These are phyloP conservation scores for Tyrannus savana DNA, from an alignment of 2,113 vertebrate genomes.

Conservation along the genomic window DNA sequence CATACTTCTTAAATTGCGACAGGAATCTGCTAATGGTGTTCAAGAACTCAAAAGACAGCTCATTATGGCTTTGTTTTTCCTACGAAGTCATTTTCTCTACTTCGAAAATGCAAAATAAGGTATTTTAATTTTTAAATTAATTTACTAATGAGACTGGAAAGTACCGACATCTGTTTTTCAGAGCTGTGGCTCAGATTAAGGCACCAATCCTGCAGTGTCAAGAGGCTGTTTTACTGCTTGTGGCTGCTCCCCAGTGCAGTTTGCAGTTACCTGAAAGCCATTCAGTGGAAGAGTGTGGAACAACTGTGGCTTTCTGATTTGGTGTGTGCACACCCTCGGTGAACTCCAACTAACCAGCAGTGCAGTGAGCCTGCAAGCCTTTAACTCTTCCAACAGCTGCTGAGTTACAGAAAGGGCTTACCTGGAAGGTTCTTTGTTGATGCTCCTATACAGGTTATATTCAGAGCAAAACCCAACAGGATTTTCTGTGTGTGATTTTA, in stretches of 20 bases:
- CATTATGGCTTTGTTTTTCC: background rate
- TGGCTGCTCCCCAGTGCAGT: background rate
- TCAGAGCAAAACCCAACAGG: background rate
- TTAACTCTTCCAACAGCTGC: background rate
- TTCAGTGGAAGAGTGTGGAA: background rate
- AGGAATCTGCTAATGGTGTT: background rate
- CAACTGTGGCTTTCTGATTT: background rate
- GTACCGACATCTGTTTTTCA: background rate
- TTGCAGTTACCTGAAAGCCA: background rate
- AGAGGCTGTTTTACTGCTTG: background rate
- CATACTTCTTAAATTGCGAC: fast-evolving
- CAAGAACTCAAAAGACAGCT: background rate
- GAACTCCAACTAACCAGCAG: background rate
- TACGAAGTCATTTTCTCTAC: background rate
- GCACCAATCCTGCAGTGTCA: background rate
- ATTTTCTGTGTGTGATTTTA: background rate
- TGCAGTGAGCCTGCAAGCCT: background rate
- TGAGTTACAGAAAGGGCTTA: background rate
- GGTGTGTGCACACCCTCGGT: background rate
- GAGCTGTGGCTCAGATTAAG: background rate
- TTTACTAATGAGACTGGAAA: background rate
- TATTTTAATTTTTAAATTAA: background rate
- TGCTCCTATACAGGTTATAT: background rate
- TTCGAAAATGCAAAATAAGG: background rate
- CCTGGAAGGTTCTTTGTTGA: background rate